Base-by-base conservation (phyloP, 2,113 vertebrate genomes). In the Pitta sordida region DNA sequence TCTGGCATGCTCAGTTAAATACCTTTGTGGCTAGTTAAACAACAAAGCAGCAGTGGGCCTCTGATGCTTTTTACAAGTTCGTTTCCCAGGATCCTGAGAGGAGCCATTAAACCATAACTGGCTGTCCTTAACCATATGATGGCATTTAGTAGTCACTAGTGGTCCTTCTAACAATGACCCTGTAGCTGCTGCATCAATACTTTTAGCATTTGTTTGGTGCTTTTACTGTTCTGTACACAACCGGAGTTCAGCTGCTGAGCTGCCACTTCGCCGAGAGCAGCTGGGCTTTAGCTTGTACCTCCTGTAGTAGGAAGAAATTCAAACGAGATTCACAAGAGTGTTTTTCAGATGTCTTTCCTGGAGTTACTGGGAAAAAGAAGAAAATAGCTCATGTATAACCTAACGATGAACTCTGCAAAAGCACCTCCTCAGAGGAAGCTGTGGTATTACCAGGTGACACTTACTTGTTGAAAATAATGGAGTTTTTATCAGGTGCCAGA, bases 401-500 rank as follows among this genome's bases (percentile, higher is more conserved):
- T 55, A 43, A 77, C 48, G 71, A 80, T 92, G 84, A 96, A 95
- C 94, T 88, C 87, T 69, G 32, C 1, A 13, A 55, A 70, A 77
- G 48, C 75, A 65, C 4, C 62, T 86, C 76, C 55, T 90, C 60
- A 27, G 65, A 49, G 90, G 82, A 95, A 87, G 64, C 67, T 91
- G 85, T 41, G 48, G 30, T 90, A 67, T 93, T 80, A 60, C 27
- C 82, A 92, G 60, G 87, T 95, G 87, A 95, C 63, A 63, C n/a
- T 59, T 63, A 29, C n/a, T 59, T 63, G 26, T 29, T 79, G 70
- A 48, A 90, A 91, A 74, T 53, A 91, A 96, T 83, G 89, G 84
- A 58, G 58, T 71, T 96, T 91, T 95, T 96, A 93, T 95, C 91
- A 81, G 85, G 71, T 90, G 95, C 79, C 95, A 95, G 94, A 90